Base-by-base conservation (phyloP, 2,113 vertebrate genomes). In the Ranitomeya variabilis region DNA sequence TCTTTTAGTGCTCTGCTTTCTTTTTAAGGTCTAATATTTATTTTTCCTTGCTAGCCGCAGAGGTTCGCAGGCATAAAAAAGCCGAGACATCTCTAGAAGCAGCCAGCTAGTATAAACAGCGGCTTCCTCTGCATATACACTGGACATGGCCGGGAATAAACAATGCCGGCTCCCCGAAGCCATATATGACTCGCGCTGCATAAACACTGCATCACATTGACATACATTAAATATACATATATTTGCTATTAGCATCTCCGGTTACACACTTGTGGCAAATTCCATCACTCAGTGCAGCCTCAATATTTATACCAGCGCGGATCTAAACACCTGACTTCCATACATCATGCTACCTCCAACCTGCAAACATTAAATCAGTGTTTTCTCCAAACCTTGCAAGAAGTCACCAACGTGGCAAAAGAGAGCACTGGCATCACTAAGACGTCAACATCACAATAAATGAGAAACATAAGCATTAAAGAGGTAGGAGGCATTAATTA, bases 121-220 rank as follows among this genome's bases (percentile, higher is more conserved):
- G 10, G 82, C 82, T 89, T 89, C 87, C 87, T 89, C 87, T 85
- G 74, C 51, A 83, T 89, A 89, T 89, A 89, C 51, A 89, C 73
- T 69, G 82, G 80, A 84, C 87, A 85, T 79, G 76, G 60, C 60
- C 54, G n/a, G 84, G 73, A 45, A 85, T 89, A 89, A 89, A 89
- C 87, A 89, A 64, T 69, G 71, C 23, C 45, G 87, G 87, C 54
- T 85, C 60, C 87, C 82, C 26, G 52, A 78, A 89, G 74, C 87
- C 87, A 89, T 79, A 85, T 85, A 89, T 78, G 82, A 85, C 87
- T 79, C 45, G 73, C n/a, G 45, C 81, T 57, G 87, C 73, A 85
- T 89, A 85, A 89, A 89, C 87, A 89, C 81, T 79, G 87, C 81
- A 78, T 89, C 82, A 89, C 87, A 45, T 55, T 89, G 87, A 89